These are phyloP conservation scores for Drepana arcuata DNA, from an alignment of 1,140 invertebrate species.

Conservation along the genomic window DNA sequence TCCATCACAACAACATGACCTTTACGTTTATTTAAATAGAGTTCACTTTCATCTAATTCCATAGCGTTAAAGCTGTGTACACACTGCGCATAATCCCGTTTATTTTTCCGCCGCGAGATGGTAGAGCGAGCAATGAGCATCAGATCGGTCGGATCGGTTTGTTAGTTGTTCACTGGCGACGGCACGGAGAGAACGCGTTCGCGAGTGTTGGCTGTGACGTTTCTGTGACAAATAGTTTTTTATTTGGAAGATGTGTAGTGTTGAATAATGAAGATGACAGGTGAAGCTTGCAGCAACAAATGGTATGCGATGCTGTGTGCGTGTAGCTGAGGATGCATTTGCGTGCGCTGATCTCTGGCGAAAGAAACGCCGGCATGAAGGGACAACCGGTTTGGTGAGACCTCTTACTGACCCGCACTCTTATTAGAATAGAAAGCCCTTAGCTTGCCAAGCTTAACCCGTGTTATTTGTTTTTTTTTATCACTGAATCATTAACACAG, in stretches of 20 bases:
- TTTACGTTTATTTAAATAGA: constrained; percentile 13
- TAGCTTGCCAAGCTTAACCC: too few species aligned
- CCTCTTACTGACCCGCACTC: constrained; percentile 27
- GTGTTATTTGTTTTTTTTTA: too few species aligned
- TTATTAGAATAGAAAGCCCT: constrained; percentile 51
- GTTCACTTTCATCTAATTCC: constrained; percentile 8
- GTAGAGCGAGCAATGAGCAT: not conserved
- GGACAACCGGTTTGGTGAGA: constrained; percentile 68
- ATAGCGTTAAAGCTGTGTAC: constrained; percentile 23
- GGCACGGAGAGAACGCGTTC: constrained; percentile 22
- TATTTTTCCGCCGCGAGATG: constrained; percentile 30
- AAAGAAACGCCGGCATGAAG: constrained; percentile 51
- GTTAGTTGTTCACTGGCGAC: constrained; percentile 37
- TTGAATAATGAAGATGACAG: constrained; percentile 43
- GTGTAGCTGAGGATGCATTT: constrained; percentile 49
- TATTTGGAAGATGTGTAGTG: constrained; percentile 48
- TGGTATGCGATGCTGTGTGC: constrained; percentile 36
- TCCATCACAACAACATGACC: constrained; percentile 5
- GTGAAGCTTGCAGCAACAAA: constrained; percentile 41
- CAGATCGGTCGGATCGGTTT: constrained; percentile 12
- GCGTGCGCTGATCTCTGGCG: constrained; percentile 34
- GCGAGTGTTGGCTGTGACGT: constrained; percentile 9
- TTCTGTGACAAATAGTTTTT: constrained; percentile 22
- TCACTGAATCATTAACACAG: too few species aligned
- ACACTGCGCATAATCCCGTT: constrained; percentile 28